These are phyloP conservation scores for Selenia dentaria DNA, from an alignment of 2,888 invertebrate species.

Conservation along the genomic window DNA sequence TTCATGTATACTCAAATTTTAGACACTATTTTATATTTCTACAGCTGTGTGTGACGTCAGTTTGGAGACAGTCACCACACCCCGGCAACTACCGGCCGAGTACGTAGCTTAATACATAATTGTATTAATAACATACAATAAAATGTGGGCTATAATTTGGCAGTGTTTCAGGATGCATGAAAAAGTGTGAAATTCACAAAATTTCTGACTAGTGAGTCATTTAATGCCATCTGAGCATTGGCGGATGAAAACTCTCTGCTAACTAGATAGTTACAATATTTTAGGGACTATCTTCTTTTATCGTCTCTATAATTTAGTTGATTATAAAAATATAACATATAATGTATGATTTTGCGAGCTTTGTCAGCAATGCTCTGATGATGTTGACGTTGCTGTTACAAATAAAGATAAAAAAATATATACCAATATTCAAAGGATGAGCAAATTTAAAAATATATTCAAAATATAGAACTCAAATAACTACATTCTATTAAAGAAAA, in stretches of 20 bases:
- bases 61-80: slow-evolving; percentile 11
- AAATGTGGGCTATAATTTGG: slow-evolving; percentile 46
- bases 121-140: slow-evolving; percentile 48
- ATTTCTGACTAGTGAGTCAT: slow-evolving; percentile 42
- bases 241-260: slow-evolving; percentile 3
- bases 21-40: background rate
- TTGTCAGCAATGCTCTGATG: too few species aligned
- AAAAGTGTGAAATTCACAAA: slow-evolving; percentile 43
- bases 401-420: too few species aligned
- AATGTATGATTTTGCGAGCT: too few species aligned
- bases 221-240: background rate
- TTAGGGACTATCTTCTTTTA: too few species aligned
- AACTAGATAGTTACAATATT: slow-evolving; percentile 7
- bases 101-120: slow-evolving; percentile 38
- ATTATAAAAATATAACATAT: too few species aligned
- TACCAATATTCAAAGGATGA: too few species aligned
- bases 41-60: slow-evolving; percentile 1
- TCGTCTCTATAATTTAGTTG: too few species aligned
- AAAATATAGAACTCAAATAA: too few species aligned
- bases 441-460: too few species aligned
- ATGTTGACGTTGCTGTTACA: too few species aligned
- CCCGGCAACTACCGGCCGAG: slow-evolving; percentile 27
- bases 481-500: too few species aligned
- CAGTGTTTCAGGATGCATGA: slow-evolving; percentile 44
- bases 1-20: slow-evolving; percentile 9